A percentile compares a stretch with the other conserved stretches of the same genome.
phyloP scores from a whole-genome alignment of 1,140 invertebrate species.

The Solen grandis region DNA sequence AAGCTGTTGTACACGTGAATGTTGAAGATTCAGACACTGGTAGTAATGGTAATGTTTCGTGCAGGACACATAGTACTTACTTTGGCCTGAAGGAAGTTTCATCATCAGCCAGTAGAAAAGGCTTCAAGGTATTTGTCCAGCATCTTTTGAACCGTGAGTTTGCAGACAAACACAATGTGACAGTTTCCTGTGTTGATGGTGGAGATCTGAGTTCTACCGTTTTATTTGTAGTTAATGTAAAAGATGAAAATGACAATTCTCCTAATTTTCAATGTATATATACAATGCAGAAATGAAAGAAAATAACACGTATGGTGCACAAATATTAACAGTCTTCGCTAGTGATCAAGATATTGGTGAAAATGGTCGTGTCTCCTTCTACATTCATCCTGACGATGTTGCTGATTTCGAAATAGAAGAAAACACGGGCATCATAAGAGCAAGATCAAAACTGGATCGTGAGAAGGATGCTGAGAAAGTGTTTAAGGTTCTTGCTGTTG shows the following conservation, averaged over 20 bases:
- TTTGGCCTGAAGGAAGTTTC: conserved; percentile 64
- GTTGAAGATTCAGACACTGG: conserved; percentile 72
- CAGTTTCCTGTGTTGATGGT: conserved; percentile 53
- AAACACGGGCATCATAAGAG: conserved; percentile 32
- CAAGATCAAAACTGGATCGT: conserved; percentile 34
- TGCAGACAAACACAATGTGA: conserved; percentile 43
- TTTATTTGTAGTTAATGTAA: conserved; percentile 33
- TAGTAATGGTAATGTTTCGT: conserved; percentile 69
- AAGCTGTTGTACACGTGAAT: conserved; percentile 69
- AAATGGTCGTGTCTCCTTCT: conserved; percentile 61
- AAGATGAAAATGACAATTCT: conserved; percentile 57
- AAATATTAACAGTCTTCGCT: conserved; percentile 54
- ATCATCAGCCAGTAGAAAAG: neutral
- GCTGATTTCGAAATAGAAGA: conserved; percentile 46
- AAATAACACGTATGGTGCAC: conserved; percentile 62
- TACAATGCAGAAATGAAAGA: conserved; percentile 58
- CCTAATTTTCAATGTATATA: conserved; percentile 45
- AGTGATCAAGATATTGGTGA: conserved; percentile 44
- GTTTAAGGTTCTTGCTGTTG: conserved; percentile 45
- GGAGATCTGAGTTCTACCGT: conserved; percentile 33
- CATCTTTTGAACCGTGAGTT: conserved; percentile 58
- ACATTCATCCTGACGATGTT: conserved; percentile 45
- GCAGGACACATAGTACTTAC: conserved; percentile 62
- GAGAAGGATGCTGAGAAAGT: conserved; percentile 37
- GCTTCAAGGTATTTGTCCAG: conserved; percentile 52